Percentiles rank a stretch among this genome's conserved stretches.
phyloP scores from a whole-genome alignment of 2,113 vertebrate genomes.

The Mesitornis unicolor region DNA sequence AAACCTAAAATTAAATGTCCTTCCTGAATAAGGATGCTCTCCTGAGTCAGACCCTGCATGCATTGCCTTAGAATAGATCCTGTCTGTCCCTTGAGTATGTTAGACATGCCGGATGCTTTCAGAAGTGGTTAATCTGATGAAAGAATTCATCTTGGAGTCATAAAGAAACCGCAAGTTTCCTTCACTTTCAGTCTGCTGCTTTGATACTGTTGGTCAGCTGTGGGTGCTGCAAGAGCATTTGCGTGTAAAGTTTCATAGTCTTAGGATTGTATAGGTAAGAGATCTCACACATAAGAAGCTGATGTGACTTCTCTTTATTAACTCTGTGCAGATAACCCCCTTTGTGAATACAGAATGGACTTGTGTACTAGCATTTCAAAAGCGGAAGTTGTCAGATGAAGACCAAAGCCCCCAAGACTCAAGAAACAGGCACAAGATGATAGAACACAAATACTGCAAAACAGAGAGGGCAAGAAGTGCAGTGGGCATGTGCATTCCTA shows the following conservation, averaged over 20 bases:
- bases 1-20: background rate
- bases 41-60: background rate
- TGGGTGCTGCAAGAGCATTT: background rate
- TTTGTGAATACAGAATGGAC: background rate
- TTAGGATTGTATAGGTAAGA: background rate
- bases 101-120: constrained; percentile 30
- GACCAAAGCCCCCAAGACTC: background rate
- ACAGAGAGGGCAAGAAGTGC: background rate
- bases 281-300: background rate
- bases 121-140: constrained; percentile 49
- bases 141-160: constrained; percentile 21
- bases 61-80: background rate
- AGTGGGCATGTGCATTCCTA: background rate
- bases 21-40: background rate
- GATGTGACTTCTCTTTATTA: background rate
- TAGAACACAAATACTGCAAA: background rate
- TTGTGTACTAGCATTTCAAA: background rate
- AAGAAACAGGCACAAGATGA: background rate
- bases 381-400: background rate
- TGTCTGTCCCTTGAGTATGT: background rate
- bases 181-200: constrained; percentile 39
- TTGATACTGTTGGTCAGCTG: background rate
- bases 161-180: constrained; percentile 41
- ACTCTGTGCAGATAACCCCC: background rate
- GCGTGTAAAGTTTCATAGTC: background rate